A percentile compares a stretch with the other conserved stretches of the same genome.
phyloP scores from a whole-genome alignment of 2,797 vertebrate genomes.

The Avahi laniger region DNA sequence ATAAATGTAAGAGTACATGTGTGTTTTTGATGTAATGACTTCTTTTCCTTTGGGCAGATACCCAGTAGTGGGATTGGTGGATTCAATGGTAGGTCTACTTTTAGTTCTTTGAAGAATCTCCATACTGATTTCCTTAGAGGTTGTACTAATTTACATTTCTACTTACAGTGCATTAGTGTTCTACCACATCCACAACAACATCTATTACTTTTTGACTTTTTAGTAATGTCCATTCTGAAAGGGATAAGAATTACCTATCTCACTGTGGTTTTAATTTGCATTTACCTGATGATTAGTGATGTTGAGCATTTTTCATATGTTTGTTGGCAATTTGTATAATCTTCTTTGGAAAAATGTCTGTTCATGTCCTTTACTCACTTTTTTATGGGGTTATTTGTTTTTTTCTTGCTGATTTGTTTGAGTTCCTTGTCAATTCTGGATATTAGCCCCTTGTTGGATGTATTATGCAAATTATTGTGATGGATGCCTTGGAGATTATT shows the following conservation, averaged over 20 bases:
- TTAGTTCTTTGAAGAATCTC: not conserved
- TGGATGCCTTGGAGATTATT: not conserved
- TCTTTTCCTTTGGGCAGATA: not conserved
- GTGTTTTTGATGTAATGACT: not conserved
- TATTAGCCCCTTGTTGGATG: not conserved
- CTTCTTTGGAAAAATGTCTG: not conserved
- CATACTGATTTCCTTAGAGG: not conserved
- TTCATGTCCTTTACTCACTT: not conserved
- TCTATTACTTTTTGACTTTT: not conserved
- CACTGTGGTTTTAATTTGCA: not conserved
- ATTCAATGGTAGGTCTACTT: not conserved
- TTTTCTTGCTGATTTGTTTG: not conserved
- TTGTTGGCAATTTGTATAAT: not conserved
- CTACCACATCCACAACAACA: not conserved
- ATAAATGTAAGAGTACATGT: not conserved
- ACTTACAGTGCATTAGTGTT: not conserved
- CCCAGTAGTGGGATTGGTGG: not conserved
- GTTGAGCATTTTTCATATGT: not conserved
- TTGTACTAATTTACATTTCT: not conserved
- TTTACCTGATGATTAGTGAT: not conserved
- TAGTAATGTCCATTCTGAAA: not conserved
- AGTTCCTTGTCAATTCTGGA: not conserved
- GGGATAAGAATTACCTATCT: not conserved
- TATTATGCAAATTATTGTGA: not conserved
- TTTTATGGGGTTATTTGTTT: no score